Base-by-base conservation (phyloP, 2,888 invertebrate species). In the Campoletis raptor region DNA sequence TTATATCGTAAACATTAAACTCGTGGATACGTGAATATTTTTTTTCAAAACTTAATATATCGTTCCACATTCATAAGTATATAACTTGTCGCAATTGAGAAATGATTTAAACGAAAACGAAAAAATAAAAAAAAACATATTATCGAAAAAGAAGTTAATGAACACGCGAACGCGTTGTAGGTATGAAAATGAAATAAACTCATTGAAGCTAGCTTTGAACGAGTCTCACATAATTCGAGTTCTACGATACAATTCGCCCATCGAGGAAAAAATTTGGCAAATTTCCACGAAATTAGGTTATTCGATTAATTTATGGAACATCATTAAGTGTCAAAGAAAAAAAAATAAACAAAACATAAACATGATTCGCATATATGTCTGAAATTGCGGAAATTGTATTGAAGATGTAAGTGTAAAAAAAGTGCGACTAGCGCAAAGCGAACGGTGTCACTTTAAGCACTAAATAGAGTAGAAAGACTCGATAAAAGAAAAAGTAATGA, bases 31-130 rank as follows among this genome's bases (percentile, higher is more conserved):
- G 85, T 54, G 85, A 77, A 80, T 83, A 83, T 80, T 88, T 92
- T 40, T 15, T 61, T 40, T 67, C 37, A 90, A 91, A 93, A 93
- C 90, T 90, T 92, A 93, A 88, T 88, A 89, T 90, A 90, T 88
- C 85, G 81, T 89, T 88, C 81, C 83, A 78, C 85, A 81, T 86
- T 80, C 82, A 85, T 80, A 79, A 67, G 77, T 80, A n/a, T 52
- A 77, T 61, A 48, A 82, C 54, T 78, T 73, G 81, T 64, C 52
- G 78, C 79, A 61, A 86, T 83, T 81, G 45, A 52, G 64, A 61
- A 85, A 81, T 79, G 81, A 30, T 30, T 42, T 21, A 42, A 24
- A 61, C 40, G 21, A 81, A 80, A 82, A 24, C 0, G 12, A 61
- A 1, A 15, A 30, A 12, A 61, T 15, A 15, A 30, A 30, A 15